phyloP scores from a whole-genome alignment of 2,888 invertebrate species.

The Ormia ochracea region DNA sequence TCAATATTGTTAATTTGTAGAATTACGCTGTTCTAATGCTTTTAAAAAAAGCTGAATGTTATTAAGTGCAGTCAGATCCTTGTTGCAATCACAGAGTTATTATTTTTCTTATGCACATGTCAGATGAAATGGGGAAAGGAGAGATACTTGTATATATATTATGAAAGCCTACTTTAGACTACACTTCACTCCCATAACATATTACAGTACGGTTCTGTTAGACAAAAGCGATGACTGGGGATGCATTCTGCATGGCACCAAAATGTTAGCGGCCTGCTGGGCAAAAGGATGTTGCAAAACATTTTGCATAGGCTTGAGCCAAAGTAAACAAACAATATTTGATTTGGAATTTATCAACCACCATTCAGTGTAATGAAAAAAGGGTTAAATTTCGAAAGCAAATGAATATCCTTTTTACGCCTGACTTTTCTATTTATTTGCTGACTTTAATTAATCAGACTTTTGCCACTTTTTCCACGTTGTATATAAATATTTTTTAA shows the following conservation, averaged over 20 bases:
- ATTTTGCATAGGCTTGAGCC: constrained; percentile 14
- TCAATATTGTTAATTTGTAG: too few species aligned
- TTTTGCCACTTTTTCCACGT: not conserved
- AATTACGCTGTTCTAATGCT: too few species aligned
- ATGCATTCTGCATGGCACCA: not conserved
- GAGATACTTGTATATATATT: too few species aligned
- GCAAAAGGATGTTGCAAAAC: not conserved
- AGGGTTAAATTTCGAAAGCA: constrained; percentile 11
- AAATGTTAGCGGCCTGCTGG: constrained; percentile 3
- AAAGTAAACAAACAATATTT: not conserved
- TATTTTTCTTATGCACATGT: too few species aligned
- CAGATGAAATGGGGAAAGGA: too few species aligned
- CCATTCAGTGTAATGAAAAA: not conserved
- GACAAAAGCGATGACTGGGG: not conserved
- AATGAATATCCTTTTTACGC: not conserved
- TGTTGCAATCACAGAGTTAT: too few species aligned
- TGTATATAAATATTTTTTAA: constrained; percentile 10
- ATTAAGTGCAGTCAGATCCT: too few species aligned
- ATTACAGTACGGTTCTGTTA: not conserved
- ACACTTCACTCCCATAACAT: not conserved
- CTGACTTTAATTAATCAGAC: constrained; percentile 53
- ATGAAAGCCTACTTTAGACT: not conserved
- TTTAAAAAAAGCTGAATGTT: too few species aligned
- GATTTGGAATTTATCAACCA: not conserved
- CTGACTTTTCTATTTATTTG: constrained; percentile 25